A percentile compares a stretch with the other conserved stretches of the same genome.
Evolutionary conservation across 2,888 invertebrate species (phyloP).

Genomic region (Colostygia pectinataria): DNA sequence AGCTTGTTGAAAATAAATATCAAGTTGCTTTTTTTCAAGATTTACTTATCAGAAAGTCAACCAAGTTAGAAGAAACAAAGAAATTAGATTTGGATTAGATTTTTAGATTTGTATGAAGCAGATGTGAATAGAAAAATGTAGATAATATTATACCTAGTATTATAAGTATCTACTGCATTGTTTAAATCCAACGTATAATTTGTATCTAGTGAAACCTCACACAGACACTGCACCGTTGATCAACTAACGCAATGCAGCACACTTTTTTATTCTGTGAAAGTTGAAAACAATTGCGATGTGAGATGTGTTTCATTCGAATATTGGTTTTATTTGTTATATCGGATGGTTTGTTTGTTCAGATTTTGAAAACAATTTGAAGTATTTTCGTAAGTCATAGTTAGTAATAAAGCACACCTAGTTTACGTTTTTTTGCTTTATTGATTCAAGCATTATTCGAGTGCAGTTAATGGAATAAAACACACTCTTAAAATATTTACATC

Average conservation of each 20-base stretch:
- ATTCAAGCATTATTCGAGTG: neutral
- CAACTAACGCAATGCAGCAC: slow-evolving; percentile 58
- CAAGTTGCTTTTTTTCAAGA: no score
- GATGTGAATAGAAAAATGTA: no score
- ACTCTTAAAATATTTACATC: no score
- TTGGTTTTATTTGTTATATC: slow-evolving; percentile 11
- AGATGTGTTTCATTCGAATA: slow-evolving; percentile 46
- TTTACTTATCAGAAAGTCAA: no score
- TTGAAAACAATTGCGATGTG: slow-evolving; percentile 57
- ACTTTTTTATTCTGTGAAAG: slow-evolving; percentile 70
- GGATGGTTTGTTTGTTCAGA: neutral
- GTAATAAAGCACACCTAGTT: no score
- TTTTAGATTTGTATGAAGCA: no score
- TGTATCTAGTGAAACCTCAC: slow-evolving; percentile 40
- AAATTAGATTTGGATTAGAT: no score
- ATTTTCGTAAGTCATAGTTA: neutral
- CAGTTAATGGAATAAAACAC: neutral
- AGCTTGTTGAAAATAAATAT: no score
- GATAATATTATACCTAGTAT: neutral
- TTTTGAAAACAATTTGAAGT: neutral
- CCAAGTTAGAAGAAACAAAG: no score
- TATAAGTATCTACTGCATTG: no score
- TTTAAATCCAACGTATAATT: slow-evolving; percentile 15
- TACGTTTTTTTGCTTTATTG: neutral
- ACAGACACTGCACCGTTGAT: slow-evolving; percentile 43